Base-by-base conservation (phyloP, 1,140 invertebrate species). In the Heterodera schachtii region DNA sequence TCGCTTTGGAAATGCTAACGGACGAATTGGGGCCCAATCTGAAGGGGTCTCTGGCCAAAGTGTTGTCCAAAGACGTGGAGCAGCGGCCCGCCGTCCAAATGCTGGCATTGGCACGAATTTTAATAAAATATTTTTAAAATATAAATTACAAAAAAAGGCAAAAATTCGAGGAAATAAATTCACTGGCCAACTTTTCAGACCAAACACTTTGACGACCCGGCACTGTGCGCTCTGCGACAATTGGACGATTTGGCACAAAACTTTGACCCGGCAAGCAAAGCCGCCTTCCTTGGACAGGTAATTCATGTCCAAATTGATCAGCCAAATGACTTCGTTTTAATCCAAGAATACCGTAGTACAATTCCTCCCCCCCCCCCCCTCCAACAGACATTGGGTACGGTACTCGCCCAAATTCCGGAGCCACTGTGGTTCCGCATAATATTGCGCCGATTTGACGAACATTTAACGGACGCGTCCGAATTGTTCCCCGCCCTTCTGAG, bases 131-230 rank as follows among this genome's bases (percentile, higher is more conserved):
- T 31, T 31, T 31, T 31, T 0, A 31, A 31, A 31, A 31, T 31
- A 31, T 31, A 31, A 31, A 31, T 31, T 31, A 31, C 31, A 31
- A 31, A 31, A 31, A 31, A 31, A 31, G 0, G 31, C 16, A 19
- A 21, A 43, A 60, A 46, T 44, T 41, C 31, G 41, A 60, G 16
- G 19, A 11, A 60, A 3, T 16, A 52, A 77, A 66, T 6, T 52
- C 49, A 52, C 5, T 52, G 49, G 13, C 49, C 13, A 13, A 52
- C 49, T 11, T 8, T 86, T 80, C 64, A 87, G 80, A 89, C 87
- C 43, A 89, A 89, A 46, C 88, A 89, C 73, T 89, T 89, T 75
- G 88, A 89, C 75, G 88, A 90, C 80, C 84, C 88, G 19, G 69
- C 84, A 46, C 71, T 89, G 5, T 81, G 85, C 6, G 87, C 85